These are phyloP conservation scores for Philopotamus ludificatus DNA, from an alignment of 1,140 invertebrate genomes.

Conservation along the genomic window DNA sequence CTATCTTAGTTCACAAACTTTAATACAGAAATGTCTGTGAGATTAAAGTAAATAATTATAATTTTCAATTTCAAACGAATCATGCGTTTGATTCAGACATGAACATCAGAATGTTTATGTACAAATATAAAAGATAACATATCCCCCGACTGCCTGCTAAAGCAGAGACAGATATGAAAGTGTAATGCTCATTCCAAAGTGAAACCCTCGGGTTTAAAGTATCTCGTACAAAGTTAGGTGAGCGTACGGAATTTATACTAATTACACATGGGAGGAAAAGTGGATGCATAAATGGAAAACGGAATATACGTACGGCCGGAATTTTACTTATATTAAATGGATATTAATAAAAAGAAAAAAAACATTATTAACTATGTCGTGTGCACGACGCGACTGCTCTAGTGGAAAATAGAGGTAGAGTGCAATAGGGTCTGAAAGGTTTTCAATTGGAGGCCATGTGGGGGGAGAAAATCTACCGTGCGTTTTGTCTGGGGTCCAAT, in stretches of 20 bases:
- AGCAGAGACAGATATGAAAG: constrained; percentile 1
- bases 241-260: constrained; percentile 5
- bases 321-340: background rate
- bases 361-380: background rate
- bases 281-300: background rate
- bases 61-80: too few relatives aligned
- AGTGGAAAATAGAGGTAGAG: background rate
- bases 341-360: background rate
- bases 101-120: too few relatives aligned
- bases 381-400: background rate
- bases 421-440: constrained; percentile 16
- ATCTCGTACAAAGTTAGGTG: constrained; percentile 1
- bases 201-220: constrained; percentile 4
- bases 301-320: background rate
- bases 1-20: too few relatives aligned
- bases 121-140: too few relatives aligned
- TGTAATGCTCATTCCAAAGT: constrained; percentile 7
- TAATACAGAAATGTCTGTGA: too few relatives aligned
- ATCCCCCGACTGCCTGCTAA: too few relatives aligned
- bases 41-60: too few relatives aligned
- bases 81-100: too few relatives aligned
- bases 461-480: constrained; percentile 9
- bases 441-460: constrained; percentile 32
- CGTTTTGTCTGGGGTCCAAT: constrained; percentile 6
- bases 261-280: background rate